Percentiles rank a stretch among this genome's conserved stretches.
These are phyloP conservation scores for Trissolcus japonicus DNA, from an alignment of 2,888 invertebrate species.

Conservation along the genomic window DNA sequence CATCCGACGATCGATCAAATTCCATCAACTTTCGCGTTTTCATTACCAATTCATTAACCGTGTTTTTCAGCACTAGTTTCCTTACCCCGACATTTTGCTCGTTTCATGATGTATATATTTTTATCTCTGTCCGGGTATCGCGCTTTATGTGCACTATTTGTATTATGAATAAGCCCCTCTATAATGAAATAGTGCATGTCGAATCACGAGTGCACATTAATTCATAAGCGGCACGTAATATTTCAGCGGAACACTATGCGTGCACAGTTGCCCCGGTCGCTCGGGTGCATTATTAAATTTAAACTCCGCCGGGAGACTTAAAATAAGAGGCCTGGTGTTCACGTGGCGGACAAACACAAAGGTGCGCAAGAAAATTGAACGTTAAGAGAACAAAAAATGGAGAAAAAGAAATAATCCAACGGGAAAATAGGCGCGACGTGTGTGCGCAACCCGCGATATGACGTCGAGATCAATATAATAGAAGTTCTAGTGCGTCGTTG, in stretches of 20 bases:
- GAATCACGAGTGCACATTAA: slow-evolving; percentile 18
- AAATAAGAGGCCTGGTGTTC: slow-evolving; percentile 30
- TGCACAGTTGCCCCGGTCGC: slow-evolving; percentile 5
- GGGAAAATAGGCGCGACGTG: slow-evolving; percentile 14
- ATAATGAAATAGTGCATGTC: slow-evolving; percentile 14
- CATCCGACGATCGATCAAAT: slow-evolving; percentile 12
- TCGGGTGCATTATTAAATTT: slow-evolving; percentile 40
- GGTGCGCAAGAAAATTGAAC: slow-evolving; percentile 48
- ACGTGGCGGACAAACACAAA: slow-evolving; percentile 41
- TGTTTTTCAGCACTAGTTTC: neutral
- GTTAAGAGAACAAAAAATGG: slow-evolving; percentile 18
- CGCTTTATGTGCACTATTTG: slow-evolving; percentile 3
- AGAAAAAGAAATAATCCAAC: neutral
- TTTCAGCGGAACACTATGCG: slow-evolving; percentile 17
- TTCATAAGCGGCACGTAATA: slow-evolving; percentile 15
- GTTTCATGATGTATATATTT: neutral
- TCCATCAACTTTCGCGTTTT: slow-evolving; percentile 4
- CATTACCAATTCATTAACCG: slow-evolving; percentile 9
- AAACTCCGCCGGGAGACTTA: slow-evolving; percentile 26
- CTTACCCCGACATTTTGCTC: neutral
- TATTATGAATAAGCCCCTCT: slow-evolving; percentile 12
- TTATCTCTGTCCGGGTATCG: neutral
- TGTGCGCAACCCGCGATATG: slow-evolving; percentile 6
- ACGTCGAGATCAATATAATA: slow-evolving; percentile 39
- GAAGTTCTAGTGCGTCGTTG: slow-evolving; percentile 11